phyloP scores from a whole-genome alignment of 2,797 vertebrate genomes.

The Hephaestus fuliginosus region DNA sequence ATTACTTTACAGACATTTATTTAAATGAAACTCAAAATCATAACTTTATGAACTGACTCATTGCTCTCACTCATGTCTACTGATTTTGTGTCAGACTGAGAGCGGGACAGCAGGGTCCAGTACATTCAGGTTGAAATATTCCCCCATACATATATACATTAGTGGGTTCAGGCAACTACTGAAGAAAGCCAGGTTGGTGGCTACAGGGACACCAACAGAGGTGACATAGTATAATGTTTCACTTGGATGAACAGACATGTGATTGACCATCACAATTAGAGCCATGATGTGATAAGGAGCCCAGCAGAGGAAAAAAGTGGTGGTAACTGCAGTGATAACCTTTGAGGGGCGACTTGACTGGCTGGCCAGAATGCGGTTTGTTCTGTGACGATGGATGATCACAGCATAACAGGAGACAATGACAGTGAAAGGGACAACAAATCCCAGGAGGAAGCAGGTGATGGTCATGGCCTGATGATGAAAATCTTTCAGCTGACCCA shows the following conservation, averaged over 20 bases:
- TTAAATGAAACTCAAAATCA: too few species aligned
- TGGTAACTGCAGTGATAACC: constrained; percentile 89
- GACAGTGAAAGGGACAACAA: constrained; percentile 88
- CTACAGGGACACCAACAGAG: constrained; percentile 78
- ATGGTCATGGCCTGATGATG: constrained; percentile 86
- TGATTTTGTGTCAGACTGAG: constrained; percentile 81
- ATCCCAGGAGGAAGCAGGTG: constrained; percentile 86
- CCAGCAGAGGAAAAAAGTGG: constrained; percentile 92
- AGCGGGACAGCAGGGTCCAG: constrained; percentile 85
- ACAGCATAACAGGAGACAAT: constrained; percentile 88
- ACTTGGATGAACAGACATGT: constrained; percentile 59
- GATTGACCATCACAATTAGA: constrained; percentile 84
- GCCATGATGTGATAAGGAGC: constrained; percentile 89
- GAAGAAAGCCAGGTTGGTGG: constrained; percentile 82
- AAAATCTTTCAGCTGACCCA: constrained; percentile 70
- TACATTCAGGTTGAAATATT: constrained; percentile 85
- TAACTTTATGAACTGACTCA: constrained; percentile 64
- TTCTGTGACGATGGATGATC: constrained; percentile 83
- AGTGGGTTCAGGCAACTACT: constrained; percentile 88
- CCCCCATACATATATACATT: constrained; percentile 88
- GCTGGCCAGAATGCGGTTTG: constrained; percentile 81
- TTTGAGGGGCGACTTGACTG: constrained; percentile 86
- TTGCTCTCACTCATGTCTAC: constrained; percentile 74
- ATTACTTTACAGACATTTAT: too few species aligned
- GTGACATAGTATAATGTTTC: constrained; percentile 61